Percentiles rank a stretch among this genome's conserved stretches.
Evolutionary conservation across 2,797 vertebrate genomes (phyloP).

Genomic region (Catharus ustulatus): DNA sequence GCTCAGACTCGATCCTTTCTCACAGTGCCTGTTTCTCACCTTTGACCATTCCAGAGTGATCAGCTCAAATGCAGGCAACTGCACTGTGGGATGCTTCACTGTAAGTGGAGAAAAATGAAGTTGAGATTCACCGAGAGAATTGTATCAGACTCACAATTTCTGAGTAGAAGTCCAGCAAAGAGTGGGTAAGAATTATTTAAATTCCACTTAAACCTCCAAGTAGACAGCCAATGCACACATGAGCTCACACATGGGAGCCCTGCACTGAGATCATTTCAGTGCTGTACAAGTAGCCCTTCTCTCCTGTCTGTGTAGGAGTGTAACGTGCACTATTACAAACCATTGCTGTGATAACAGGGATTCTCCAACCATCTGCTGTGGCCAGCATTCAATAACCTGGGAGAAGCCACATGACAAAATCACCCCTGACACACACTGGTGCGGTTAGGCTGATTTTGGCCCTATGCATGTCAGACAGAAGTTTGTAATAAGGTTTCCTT

Average conservation of each 20-base stretch:
- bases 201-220: neutral
- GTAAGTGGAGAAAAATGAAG: neutral
- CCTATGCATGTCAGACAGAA: slow-evolving; percentile 8
- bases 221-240: neutral
- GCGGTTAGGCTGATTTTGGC: slow-evolving; percentile 9
- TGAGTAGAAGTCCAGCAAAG: neutral
- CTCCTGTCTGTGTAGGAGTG: neutral
- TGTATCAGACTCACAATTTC: neutral
- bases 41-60: neutral
- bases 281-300: neutral
- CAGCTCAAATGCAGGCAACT: neutral
- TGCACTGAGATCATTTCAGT: neutral
- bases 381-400: neutral
- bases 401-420: neutral
- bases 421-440: neutral
- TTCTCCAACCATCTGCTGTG: neutral
- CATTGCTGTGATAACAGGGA: slow-evolving; percentile 35
- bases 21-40: neutral
- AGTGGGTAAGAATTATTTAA: neutral
- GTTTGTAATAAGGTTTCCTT: slow-evolving; percentile 41
- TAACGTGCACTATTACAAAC: neutral
- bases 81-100: neutral
- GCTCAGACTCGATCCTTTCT: neutral
- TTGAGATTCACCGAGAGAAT: neutral
- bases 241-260: neutral